Conservation (phyloP, 2,113 vertebrate species). For the Microcebus ravelobensis region DNA sequence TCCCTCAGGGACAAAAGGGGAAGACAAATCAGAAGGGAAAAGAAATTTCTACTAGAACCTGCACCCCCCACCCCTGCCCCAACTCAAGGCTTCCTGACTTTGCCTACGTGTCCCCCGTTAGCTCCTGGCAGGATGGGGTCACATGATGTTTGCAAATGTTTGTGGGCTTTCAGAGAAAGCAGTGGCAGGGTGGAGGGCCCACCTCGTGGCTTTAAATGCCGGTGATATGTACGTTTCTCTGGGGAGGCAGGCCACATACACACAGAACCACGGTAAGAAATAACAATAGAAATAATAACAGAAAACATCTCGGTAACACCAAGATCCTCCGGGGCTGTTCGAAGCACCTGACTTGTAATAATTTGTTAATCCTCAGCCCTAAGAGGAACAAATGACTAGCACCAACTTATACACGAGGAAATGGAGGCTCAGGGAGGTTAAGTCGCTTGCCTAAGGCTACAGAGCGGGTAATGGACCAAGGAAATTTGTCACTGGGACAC, state of each 20-base stretch:
- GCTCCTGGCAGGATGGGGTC: too few species aligned
- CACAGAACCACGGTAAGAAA: not conserved
- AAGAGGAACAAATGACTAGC: not conserved
- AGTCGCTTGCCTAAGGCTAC: not conserved
- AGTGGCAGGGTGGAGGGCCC: not conserved
- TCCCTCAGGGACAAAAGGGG: not conserved
- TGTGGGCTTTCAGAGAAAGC: not conserved
- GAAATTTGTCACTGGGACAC: not conserved
- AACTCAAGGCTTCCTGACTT: not conserved
- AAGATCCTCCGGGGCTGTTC: not conserved
- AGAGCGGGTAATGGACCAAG: not conserved
- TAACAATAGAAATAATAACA: not conserved
- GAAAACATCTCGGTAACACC: not conserved
- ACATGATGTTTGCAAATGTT: not conserved
- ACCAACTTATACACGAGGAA: not conserved
- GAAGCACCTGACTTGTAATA: not conserved
- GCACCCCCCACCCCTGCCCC: too few species aligned
- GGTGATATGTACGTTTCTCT: not conserved
- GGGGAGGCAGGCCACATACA: not conserved
- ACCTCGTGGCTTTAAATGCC: not conserved
- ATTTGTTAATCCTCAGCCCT: not conserved
- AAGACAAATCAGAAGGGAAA: not conserved
- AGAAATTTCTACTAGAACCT: not conserved
- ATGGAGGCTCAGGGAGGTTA: not conserved
- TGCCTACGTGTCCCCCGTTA: too few species aligned